Base-by-base conservation (phyloP, 1,140 invertebrate genomes). In the Tetramorium alpestre region DNA sequence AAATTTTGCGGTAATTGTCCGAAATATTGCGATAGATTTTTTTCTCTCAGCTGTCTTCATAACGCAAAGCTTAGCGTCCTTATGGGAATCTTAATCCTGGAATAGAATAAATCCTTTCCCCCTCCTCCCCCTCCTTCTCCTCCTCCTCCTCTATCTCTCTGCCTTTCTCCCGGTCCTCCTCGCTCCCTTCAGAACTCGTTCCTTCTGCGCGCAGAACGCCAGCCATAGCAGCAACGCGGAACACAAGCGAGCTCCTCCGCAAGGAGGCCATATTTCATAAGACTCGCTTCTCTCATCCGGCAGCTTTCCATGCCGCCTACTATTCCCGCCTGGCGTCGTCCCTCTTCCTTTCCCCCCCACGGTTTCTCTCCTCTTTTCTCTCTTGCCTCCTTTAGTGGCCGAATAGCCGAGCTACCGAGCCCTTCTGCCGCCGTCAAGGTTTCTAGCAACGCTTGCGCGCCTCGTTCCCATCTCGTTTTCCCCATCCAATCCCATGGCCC, bases 231-330 rank as follows among this genome's bases (percentile, higher is more conserved):
- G 87, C 67, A 82, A 75, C 90, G 88, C 90, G 85, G 78, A 65
- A 84, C 90, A 88, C 89, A 92, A 88, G 80, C 80, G 69, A 38
- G 92, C 93, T 92, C 88, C 93, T 91, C 87, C 87, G 91, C 92
- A 94, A 94, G 93, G 94, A 94, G 93, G 93, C 94, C 93, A 95
- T 95, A 95, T 95, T 95, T 95, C 94, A 94, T 94, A 95, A 93
- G 93, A 93, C 89, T 92, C 84, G 82, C 86, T 90, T 72, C 87
- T 87, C 93, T 92, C 86, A 90, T 88, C 87, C 89, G 89, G 89
- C 92, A 92, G 90, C 88, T 93, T 94, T 93, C 91, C 92, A 94
- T 92, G 91, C 91, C 91, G 92, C 91, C 91, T 89, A 90, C 87
- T 85, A 69, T 84, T 86, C 76, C 62, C 86, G 49, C 69, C 56